Percentiles rank a stretch among this genome's conserved stretches.
These are phyloP conservation scores for Styela clava DNA, from an alignment of 23 tunicate species.

Conservation along the genomic window DNA sequence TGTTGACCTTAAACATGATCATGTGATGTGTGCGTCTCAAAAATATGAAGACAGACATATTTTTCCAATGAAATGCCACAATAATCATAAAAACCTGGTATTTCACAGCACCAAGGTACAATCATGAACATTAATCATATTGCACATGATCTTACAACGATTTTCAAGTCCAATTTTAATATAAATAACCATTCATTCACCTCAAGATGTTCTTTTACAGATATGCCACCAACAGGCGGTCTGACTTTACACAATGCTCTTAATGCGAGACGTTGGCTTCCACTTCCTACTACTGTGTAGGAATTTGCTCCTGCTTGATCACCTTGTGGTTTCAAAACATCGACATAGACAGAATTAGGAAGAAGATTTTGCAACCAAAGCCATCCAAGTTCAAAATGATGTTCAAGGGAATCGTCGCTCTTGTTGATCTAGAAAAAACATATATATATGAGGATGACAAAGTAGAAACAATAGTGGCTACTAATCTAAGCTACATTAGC, in stretches of 20 bases:
- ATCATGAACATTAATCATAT: too few relatives aligned
- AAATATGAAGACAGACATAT: too few relatives aligned
- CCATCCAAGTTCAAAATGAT: conserved; percentile 85
- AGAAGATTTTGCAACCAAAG: conserved; percentile 74
- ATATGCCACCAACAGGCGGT: conserved; percentile 96
- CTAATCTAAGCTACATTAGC: too few relatives aligned
- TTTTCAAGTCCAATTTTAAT: too few relatives aligned
- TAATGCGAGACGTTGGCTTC: conserved; percentile 64
- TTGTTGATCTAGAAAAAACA: conserved; percentile 52
- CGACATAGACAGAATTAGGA: conserved; percentile 78
- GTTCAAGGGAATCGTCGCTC: conserved; percentile 82
- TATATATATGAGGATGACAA: not conserved
- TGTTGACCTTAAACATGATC: too few relatives aligned
- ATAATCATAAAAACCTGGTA: too few relatives aligned
- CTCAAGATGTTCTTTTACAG: conserved; percentile 96
- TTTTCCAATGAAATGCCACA: too few relatives aligned
- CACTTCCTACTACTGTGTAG: conserved; percentile 65
- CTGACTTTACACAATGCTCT: conserved; percentile 88
- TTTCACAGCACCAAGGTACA: too few relatives aligned
- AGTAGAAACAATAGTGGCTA: too few relatives aligned
- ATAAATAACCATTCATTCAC: conserved; percentile 39
- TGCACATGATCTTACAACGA: too few relatives aligned
- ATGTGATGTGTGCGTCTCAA: too few relatives aligned
- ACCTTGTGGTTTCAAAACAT: conserved; percentile 86
- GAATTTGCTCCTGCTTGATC: conserved; percentile 34